Evolutionary conservation across 2,797 vertebrate species (phyloP).

Genomic region (Siniperca undulata): DNA sequence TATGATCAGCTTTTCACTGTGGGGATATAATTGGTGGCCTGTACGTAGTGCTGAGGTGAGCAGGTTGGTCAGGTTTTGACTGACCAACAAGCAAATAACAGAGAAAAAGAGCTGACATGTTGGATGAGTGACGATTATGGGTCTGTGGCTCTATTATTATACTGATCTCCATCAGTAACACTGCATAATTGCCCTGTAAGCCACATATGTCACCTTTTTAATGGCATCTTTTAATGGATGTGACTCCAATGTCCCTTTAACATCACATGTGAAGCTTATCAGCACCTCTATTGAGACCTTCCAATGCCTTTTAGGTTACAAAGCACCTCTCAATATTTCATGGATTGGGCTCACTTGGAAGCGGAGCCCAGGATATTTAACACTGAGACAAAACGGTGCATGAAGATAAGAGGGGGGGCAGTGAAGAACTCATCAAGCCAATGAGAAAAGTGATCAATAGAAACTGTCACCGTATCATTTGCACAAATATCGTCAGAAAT

Average conservation of each 20-base stretch:
- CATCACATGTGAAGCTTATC: constrained; percentile 19
- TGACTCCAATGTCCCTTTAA: constrained; percentile 19
- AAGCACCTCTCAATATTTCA: constrained; percentile 76
- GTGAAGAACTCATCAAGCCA: constrained; percentile 25
- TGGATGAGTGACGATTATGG: constrained; percentile 53
- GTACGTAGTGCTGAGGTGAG: constrained; percentile 60
- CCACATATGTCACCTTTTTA: constrained; percentile 24
- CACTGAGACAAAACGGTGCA: constrained; percentile 61
- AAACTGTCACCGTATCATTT: constrained; percentile 22
- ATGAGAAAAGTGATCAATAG: constrained; percentile 16
- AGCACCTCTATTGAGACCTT: constrained; percentile 20
- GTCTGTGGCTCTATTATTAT: constrained; percentile 4
- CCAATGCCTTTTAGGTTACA: constrained; percentile 57
- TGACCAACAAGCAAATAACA: constrained; percentile 59
- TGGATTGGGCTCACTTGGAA: constrained; percentile 59
- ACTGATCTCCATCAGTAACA: not conserved
- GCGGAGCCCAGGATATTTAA: constrained; percentile 62
- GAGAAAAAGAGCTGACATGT: constrained; percentile 53
- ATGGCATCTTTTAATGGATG: constrained; percentile 22
- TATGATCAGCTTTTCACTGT: constrained; percentile 47
- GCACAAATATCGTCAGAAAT: constrained; percentile 25
- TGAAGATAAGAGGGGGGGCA: constrained; percentile 30
- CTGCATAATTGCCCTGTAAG: constrained; percentile 25
- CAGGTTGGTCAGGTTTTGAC: constrained; percentile 54
- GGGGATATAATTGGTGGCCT: constrained; percentile 64